Evolutionary conservation across 1,140 invertebrate genomes (phyloP), one percentile per base, ranked within the genome.

Genomic region (Hirudo medicinalis): DNA sequence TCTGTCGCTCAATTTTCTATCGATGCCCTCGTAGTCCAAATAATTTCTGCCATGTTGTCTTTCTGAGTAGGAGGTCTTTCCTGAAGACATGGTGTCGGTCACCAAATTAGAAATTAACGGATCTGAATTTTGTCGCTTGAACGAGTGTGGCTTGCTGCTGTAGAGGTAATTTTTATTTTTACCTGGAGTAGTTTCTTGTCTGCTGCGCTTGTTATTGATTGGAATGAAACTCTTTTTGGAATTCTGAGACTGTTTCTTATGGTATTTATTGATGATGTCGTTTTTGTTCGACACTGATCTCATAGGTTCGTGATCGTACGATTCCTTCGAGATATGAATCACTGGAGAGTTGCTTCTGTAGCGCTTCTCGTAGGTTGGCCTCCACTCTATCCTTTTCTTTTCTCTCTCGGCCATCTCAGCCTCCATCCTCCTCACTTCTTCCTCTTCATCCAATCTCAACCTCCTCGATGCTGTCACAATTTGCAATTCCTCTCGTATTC

Each of bases 401-500:
- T 70, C 69, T 74, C 76, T 71, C 72, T 74, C 67, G 74, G 75
- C 77, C 63, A 83, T 74, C 75, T 80, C 81, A 55, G 75, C 73
- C 72, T 82, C 79, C 43, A 82, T 74, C 25, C 76, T 77, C 32
- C 79, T 72, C 54, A 82, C 77, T 73, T 83, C 83, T 75, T 84
- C 82, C 55, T 82, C 74, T 73, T 84, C 82, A 71, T 83, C 82
- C 54, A 83, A 76, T 74, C 82, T 76, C 43, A 79, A 76, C 70
- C 81, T 77, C 57, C 83, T 71, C 67, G 84, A 81, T 70, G 79
- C 78, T 15, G 82, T 82, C 11, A 82, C 83, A n/a, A 80, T 77
- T 74, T 83, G 80, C 32, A 86, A 76, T 76, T 86, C 85, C 72
- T 86, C 85, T 73, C 84, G 81, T n/a, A 86, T 78, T 71, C 85